These are phyloP conservation scores for Drosophila bocqueti DNA, from an alignment of 1,140 invertebrate species.

Conservation along the genomic window DNA sequence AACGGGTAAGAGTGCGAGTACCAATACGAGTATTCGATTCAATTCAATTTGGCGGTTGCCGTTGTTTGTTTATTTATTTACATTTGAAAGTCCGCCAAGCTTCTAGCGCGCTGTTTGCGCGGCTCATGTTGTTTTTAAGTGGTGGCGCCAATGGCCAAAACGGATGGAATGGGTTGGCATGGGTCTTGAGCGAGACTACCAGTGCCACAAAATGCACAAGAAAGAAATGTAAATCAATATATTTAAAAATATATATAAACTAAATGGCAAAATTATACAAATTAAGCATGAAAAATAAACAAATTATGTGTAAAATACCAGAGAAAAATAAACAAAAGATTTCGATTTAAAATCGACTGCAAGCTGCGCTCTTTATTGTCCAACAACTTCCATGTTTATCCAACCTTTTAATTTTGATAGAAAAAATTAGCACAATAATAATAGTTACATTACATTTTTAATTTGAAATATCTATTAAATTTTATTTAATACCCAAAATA, in stretches of 20 bases:
- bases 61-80: slow-evolving; percentile 78
- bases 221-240: neutral
- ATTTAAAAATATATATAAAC: too few relatives aligned
- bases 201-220: neutral
- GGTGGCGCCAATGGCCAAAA: slow-evolving; percentile 76
- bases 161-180: slow-evolving; percentile 17
- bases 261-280: neutral
- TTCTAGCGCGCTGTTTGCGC: slow-evolving; percentile 49
- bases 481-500: neutral
- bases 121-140: slow-evolving; percentile 77
- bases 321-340: neutral
- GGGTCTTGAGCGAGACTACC: slow-evolving; percentile 1
- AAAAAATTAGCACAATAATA: neutral
- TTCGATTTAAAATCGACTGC: too few relatives aligned
- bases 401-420: too few relatives aligned
- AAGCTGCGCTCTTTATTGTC: neutral
- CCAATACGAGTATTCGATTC: slow-evolving; percentile 42
- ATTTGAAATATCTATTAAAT: too few relatives aligned
- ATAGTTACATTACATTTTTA: neutral
- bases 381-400: neutral
- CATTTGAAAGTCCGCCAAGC: slow-evolving; percentile 76
- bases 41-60: slow-evolving; percentile 32
- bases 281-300: neutral
- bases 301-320: neutral
- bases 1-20: neutral